Evolutionary conservation across 2,888 invertebrate genomes (phyloP).

Genomic region (Lomographa bimaculata): DNA sequence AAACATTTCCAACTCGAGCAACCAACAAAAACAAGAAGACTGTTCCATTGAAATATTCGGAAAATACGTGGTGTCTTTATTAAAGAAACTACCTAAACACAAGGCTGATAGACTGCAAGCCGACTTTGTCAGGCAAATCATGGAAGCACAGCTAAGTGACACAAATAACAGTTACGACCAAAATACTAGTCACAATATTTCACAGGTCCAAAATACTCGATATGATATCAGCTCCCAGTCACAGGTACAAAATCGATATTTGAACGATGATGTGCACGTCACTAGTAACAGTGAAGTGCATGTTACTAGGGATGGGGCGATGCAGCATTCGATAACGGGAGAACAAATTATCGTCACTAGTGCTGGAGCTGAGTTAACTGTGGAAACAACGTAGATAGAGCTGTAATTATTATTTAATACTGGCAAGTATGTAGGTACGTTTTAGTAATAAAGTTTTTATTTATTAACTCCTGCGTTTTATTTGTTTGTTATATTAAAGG

Average conservation of each 20-base stretch:
- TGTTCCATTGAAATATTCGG: slow-evolving; percentile 44
- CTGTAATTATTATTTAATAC: too few species aligned
- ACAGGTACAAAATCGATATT: background rate
- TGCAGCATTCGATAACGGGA: background rate
- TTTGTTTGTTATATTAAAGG: too few species aligned
- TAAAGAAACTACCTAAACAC: slow-evolving; percentile 46
- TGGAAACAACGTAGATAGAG: too few species aligned
- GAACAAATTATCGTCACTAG: background rate
- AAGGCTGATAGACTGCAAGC: slow-evolving; percentile 45
- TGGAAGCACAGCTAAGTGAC: slow-evolving; percentile 7
- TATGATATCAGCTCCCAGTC: background rate
- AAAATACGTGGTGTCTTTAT: slow-evolving; percentile 42
- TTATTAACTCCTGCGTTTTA: too few species aligned
- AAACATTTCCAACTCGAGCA: background rate
- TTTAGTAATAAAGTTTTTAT: too few species aligned
- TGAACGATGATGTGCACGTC: slow-evolving; percentile 3
- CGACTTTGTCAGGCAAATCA: slow-evolving; percentile 36
- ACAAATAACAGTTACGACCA: background rate
- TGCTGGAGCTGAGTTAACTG: background rate
- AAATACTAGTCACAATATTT: background rate
- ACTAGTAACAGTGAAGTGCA: slow-evolving; percentile 13
- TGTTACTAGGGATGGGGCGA: slow-evolving; percentile 1
- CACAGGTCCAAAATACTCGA: background rate
- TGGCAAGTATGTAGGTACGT: too few species aligned
- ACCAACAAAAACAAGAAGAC: slow-evolving; percentile 15